Percentiles rank a stretch among this genome's conserved stretches.
phyloP scores from a whole-genome alignment of 2,888 invertebrate species.

The Tinea semifulvella region DNA sequence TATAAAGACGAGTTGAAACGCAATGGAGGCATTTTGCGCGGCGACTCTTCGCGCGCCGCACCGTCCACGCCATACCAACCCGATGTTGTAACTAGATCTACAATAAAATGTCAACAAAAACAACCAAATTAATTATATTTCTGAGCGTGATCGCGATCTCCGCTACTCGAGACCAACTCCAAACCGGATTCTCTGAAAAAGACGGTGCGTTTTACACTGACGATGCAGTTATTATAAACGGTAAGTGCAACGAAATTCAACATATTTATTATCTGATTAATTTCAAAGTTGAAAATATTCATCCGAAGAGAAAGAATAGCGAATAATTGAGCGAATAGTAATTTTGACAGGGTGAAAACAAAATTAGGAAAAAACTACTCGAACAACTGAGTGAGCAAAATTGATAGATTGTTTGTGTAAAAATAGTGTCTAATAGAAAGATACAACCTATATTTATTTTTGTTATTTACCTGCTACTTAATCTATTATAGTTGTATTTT shows the following conservation, averaged over 20 bases:
- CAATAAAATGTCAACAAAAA: constrained; percentile 31
- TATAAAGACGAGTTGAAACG: constrained; percentile 53
- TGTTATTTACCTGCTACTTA: too few relatives aligned
- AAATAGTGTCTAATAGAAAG: too few relatives aligned
- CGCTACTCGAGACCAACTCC: constrained; percentile 36
- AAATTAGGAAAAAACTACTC: too few relatives aligned
- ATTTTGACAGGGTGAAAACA: too few relatives aligned
- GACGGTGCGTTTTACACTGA: constrained; percentile 53
- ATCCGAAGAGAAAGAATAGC: too few relatives aligned
- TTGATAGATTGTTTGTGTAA: too few relatives aligned
- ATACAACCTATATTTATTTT: too few relatives aligned
- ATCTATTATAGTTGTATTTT: too few relatives aligned
- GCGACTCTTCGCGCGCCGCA: constrained; percentile 54
- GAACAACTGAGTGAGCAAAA: too few relatives aligned
- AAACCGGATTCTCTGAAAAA: constrained; percentile 43
- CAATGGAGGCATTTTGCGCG: constrained; percentile 56
- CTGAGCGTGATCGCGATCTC: constrained; percentile 34
- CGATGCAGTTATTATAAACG: constrained; percentile 58
- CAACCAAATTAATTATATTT: constrained; percentile 33
- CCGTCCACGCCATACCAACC: constrained; percentile 28
- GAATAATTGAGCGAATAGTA: too few relatives aligned
- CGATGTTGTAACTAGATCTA: constrained; percentile 9
- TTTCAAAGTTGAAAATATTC: too few relatives aligned
- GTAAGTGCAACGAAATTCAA: constrained; percentile 40
- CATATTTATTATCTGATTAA: too few relatives aligned